A percentile compares a stretch with the other conserved stretches of the same genome.
These are phyloP conservation scores for Nothura maculosa DNA, from an alignment of 2,797 vertebrate species.

Conservation along the genomic window DNA sequence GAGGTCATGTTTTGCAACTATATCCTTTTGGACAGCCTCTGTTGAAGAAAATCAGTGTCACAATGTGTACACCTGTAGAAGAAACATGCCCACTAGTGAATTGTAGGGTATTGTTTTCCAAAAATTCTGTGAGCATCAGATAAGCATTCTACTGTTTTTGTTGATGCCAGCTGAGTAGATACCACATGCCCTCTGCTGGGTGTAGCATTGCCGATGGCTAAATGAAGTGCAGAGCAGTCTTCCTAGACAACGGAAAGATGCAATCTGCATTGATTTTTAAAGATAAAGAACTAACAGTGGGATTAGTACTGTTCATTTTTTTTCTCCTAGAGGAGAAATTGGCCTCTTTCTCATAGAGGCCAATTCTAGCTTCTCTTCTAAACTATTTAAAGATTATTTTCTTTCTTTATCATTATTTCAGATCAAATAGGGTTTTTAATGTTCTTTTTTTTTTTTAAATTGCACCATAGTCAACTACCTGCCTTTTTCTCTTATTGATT, in stretches of 20 bases:
- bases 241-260: not conserved
- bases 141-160: slow-evolving; percentile 10
- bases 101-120: slow-evolving; percentile 35
- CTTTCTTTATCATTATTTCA: not conserved
- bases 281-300: not conserved
- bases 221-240: slow-evolving; percentile 29
- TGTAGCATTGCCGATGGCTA: slow-evolving; percentile 18
- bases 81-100: slow-evolving; percentile 19
- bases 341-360: not conserved
- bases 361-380: not conserved
- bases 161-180: slow-evolving; percentile 31
- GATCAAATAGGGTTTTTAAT: not conserved
- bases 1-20: not conserved
- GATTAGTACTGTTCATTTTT: not conserved
- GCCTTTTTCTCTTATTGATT: not conserved
- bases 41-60: not conserved
- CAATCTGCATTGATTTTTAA: slow-evolving; percentile 23
- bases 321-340: too few species aligned
- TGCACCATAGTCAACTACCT: not conserved
- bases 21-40: not conserved
- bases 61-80: not conserved
- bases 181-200: slow-evolving; percentile 22
- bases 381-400: not conserved
- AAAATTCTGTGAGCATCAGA: slow-evolving; percentile 44
- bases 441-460: not conserved